These are phyloP conservation scores for Rotaria sp. DNA, from an alignment of 2,888 invertebrate species.

Conservation along the genomic window DNA sequence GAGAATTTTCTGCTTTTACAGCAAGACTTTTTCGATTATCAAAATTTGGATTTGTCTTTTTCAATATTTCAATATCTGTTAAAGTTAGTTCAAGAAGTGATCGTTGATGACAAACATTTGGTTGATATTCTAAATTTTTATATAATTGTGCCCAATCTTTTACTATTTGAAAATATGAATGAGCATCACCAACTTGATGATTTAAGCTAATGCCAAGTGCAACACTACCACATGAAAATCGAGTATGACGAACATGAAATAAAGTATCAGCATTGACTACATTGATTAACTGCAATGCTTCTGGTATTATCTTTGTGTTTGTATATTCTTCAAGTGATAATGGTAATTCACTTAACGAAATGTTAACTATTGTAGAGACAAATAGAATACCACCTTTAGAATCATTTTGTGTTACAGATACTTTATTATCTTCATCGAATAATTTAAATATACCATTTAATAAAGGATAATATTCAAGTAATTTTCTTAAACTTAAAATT, in stretches of 20 bases:
- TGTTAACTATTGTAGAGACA: neutral
- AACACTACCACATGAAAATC: neutral
- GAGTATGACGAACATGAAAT: neutral
- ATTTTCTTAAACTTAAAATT: neutral
- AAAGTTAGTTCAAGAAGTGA: neutral
- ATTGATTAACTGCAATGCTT: neutral
- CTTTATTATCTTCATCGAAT: neutral
- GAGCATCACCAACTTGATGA: neutral
- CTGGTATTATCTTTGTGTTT: neutral
- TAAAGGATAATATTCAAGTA: neutral
- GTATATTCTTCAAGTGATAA: neutral
- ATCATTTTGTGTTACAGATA: neutral
- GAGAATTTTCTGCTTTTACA: neutral
- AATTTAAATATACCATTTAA: neutral
- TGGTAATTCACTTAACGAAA: neutral
- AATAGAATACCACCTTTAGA: neutral
- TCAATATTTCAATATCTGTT: neutral
- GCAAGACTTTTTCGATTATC: neutral
- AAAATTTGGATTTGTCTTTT: neutral
- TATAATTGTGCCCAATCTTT: neutral
- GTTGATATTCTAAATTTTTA: neutral
- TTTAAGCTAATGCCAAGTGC: neutral
- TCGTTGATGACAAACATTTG: neutral
- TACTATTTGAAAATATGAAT: neutral
- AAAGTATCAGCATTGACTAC: neutral